phyloP scores from a whole-genome alignment of 2,888 invertebrate genomes.

The Gryllus longicercus region DNA sequence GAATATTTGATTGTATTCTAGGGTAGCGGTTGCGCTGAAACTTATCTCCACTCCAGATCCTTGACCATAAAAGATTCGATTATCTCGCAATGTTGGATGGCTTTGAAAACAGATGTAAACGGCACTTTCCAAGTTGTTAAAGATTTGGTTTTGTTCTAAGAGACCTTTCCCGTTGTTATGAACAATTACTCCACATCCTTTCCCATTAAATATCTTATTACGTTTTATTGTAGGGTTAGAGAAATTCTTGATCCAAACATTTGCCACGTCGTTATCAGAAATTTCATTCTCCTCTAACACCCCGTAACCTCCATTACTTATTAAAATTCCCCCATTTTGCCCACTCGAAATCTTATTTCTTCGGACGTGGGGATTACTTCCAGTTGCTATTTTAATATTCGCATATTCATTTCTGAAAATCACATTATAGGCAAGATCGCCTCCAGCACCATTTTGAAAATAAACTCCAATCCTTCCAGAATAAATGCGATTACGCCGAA shows the following conservation, averaged over 20 bases:
- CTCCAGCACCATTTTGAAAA: constrained; percentile 99
- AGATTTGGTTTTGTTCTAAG: constrained; percentile 92
- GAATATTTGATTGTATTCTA: constrained; percentile 97
- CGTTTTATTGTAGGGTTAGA: constrained; percentile 95
- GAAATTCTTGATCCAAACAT: constrained; percentile 99
- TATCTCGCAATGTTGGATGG: constrained; percentile 90
- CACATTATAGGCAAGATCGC: constrained; percentile 97
- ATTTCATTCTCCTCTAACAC: constrained; percentile 97
- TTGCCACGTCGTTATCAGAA: constrained; percentile 99
- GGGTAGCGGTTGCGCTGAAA: constrained; percentile 98
- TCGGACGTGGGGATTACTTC: constrained; percentile 94
- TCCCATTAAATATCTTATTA: constrained; percentile 96
- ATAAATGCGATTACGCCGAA: constrained; percentile 94
- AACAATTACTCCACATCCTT: constrained; percentile 98
- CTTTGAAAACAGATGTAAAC: constrained; percentile 97
- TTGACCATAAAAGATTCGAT: constrained; percentile 95
- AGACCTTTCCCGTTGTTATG: constrained; percentile 96
- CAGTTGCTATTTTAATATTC: constrained; percentile 94
- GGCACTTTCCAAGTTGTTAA: constrained; percentile 97
- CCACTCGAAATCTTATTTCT: constrained; percentile 99
- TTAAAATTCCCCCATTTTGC: constrained; percentile 94
- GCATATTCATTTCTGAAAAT: constrained; percentile 99
- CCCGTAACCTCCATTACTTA: constrained; percentile 97
- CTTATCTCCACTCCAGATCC: constrained; percentile 99
- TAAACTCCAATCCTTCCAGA: constrained; percentile 97